Evolutionary conservation across 2,888 invertebrate genomes (phyloP).

Genomic region (Polyommatus iphigenia): DNA sequence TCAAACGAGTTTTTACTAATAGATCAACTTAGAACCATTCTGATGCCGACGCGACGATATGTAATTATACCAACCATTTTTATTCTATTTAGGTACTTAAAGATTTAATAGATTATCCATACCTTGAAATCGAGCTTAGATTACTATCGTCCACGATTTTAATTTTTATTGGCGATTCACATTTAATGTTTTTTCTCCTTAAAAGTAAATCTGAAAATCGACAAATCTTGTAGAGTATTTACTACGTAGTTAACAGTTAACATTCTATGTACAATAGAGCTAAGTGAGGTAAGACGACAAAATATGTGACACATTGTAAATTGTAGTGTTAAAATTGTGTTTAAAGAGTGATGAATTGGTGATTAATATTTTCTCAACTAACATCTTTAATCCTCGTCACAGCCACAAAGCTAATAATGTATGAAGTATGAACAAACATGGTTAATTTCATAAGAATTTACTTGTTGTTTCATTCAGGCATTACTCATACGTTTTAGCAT

Average conservation of each 20-base stretch:
- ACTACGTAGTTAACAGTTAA: neutral
- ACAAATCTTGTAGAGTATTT: too few species aligned
- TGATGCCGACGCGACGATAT: too few species aligned
- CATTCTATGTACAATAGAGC: neutral
- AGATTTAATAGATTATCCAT: too few species aligned
- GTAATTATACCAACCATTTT: too few species aligned
- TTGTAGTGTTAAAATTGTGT: neutral
- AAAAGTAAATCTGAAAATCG: too few species aligned
- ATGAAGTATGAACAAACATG: slow-evolving; percentile 10
- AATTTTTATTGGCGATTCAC: too few species aligned
- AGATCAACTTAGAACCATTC: neutral
- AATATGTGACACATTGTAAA: neutral
- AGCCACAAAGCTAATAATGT: slow-evolving; percentile 5
- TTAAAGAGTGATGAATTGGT: slow-evolving; percentile 15
- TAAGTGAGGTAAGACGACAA: neutral
- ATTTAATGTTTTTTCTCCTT: too few species aligned
- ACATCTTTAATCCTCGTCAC: slow-evolving; percentile 11
- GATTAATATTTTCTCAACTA: neutral
- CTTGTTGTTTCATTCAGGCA: neutral
- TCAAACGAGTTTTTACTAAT: neutral
- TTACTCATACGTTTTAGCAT: neutral
- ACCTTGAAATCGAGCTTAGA: too few species aligned
- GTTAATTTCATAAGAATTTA: slow-evolving; percentile 1
- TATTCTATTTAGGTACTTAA: too few species aligned
- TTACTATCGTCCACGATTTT: too few species aligned